phyloP scores from a whole-genome alignment of 2,888 invertebrate genomes.

The Phaedon cochleariae region DNA sequence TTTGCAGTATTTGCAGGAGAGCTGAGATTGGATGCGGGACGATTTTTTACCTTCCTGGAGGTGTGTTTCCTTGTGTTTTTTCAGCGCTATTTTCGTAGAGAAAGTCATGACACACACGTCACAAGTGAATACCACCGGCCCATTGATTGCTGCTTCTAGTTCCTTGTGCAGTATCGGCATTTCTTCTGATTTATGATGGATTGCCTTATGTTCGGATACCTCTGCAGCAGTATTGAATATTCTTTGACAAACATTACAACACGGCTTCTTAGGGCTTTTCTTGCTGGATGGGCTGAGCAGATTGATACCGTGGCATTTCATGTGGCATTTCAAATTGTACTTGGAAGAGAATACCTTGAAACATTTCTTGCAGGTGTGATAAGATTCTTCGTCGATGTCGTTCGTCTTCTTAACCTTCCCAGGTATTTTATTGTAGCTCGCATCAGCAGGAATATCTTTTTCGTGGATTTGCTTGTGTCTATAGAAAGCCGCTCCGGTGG shows the following conservation, averaged over 20 bases:
- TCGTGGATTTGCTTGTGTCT: slow-evolving; percentile 58
- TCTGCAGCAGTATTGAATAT: slow-evolving; percentile 65
- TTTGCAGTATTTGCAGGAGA: slow-evolving; percentile 58
- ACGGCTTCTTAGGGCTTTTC: slow-evolving; percentile 58
- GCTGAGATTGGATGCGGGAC: slow-evolving; percentile 19
- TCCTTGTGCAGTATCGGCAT: slow-evolving; percentile 41
- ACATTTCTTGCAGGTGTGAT: slow-evolving; percentile 63
- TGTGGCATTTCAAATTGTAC: slow-evolving; percentile 61
- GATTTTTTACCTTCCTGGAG: slow-evolving; percentile 34
- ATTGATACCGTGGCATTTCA: slow-evolving; percentile 63
- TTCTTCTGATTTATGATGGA: slow-evolving; percentile 54
- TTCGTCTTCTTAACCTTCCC: slow-evolving; percentile 27
- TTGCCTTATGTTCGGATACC: slow-evolving; percentile 67
- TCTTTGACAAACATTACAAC: slow-evolving; percentile 73
- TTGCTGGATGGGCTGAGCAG: slow-evolving; percentile 51
- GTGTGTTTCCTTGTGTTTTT: slow-evolving; percentile 59
- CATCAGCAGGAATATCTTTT: slow-evolving; percentile 27
- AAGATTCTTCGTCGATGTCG: slow-evolving; percentile 53
- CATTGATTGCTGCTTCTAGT: slow-evolving; percentile 31
- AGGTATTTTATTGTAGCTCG: slow-evolving; percentile 14
- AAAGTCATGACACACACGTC: slow-evolving; percentile 61
- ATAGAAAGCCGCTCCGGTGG: slow-evolving; percentile 52
- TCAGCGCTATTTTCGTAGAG: slow-evolving; percentile 57
- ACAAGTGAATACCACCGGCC: slow-evolving; percentile 55
- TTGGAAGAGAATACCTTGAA: slow-evolving; percentile 63